Base-by-base conservation (phyloP, 1,140 invertebrate genomes). In the Cotesia glomerata region DNA sequence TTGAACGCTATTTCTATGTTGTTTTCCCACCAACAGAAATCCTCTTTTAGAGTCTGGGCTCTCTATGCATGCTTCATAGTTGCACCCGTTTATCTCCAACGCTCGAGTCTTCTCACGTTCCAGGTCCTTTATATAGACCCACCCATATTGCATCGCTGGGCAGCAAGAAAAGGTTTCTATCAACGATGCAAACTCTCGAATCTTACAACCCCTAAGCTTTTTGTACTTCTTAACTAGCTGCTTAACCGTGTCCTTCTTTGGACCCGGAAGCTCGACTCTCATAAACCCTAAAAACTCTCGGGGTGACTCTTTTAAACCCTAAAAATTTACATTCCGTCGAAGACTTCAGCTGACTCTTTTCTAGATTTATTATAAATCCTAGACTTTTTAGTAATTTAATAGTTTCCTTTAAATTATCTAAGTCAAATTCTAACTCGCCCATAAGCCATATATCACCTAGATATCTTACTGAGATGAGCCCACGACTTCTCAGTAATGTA, bases 11-110 rank as follows among this genome's bases (percentile, higher is more conserved):
- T 56, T 32, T 34, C 45, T 51, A 76, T 72, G 34, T 76, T 39
- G 11, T 72, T 36, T 69, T 62, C 14, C 78, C 77, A 79, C 79
- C 78, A 81, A 16, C 61, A 8, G 18, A 81, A 74, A 18, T 74
- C 71, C 26, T 64, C 11, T 34, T 34, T 8, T 34, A 39, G 14
- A 36, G 35, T 2, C 9, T 64, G 8, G 14, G 5, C 0, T 5
- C 35, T 39, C 7, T 35, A 16, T 39, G 14, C 7, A 2, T 64
- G n/a, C 35, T 64, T 64, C 32, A 62, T 35, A 62, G 13, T 62
- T 62, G 2, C 59, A 5, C 1, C 8, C 26, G 11, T 16, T 32
- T 32, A 18, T 34, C 11, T 18, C 34, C n/a, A 62, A 62, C 8
- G 16, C 59, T 7, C 11, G 13, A 5, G 26, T 18, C 35, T 64